Percentiles rank a stretch among this genome's conserved stretches.
Evolutionary conservation across 2,113 vertebrate species (phyloP).

Genomic region (Panthera uncia): DNA sequence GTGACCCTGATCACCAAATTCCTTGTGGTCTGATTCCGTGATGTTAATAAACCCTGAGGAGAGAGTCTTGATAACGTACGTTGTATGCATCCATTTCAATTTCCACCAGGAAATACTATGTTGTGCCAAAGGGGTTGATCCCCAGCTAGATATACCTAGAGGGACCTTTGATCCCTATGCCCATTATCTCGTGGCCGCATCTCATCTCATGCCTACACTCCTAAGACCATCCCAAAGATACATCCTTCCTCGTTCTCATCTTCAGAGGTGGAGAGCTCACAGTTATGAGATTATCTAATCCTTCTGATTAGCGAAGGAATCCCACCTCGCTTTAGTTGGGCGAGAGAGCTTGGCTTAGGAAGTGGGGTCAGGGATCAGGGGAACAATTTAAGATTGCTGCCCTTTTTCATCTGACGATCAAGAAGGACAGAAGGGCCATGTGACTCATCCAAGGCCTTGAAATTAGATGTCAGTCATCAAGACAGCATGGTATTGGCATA

Average conservation of each 20-base stretch:
- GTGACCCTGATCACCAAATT: not conserved
- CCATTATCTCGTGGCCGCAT: not conserved
- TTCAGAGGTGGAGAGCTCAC: not conserved
- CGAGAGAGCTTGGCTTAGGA: not conserved
- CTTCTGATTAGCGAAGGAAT: not conserved
- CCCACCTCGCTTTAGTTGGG: not conserved
- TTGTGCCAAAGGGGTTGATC: not conserved
- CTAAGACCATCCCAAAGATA: not conserved
- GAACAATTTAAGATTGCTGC: not conserved
- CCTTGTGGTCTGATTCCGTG: not conserved
- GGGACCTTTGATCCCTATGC: not conserved
- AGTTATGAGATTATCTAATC: not conserved
- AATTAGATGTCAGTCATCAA: not conserved
- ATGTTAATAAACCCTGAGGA: not conserved
- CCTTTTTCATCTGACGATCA: not conserved
- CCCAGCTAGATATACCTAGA: not conserved
- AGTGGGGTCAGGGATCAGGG: not conserved
- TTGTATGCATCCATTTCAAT: not conserved
- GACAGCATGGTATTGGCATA: too few species aligned
- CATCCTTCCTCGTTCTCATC: not conserved
- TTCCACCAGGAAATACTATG: not conserved
- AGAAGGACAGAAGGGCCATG: not conserved
- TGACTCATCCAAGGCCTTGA: not conserved
- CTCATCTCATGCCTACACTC: not conserved
- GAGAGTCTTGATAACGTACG: not conserved